Evolutionary conservation across 2,888 invertebrate genomes (phyloP), one percentile per base, ranked within the genome.

Genomic region (Drosophila colorata): DNA sequence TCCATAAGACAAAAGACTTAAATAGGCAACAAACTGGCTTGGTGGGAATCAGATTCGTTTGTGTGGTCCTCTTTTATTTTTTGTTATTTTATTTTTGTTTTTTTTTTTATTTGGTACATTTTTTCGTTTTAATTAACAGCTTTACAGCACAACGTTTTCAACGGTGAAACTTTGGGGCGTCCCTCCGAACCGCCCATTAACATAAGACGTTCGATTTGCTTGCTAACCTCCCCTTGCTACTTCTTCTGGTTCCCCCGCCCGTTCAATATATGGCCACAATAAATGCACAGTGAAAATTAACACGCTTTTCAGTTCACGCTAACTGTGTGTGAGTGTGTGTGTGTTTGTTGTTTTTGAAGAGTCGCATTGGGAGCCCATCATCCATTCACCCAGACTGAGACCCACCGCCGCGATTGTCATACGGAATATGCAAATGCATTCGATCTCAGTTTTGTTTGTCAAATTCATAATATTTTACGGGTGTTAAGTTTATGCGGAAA

Each of bases 201-300:
- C 85, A 85, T 85, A 88, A 83, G 80, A 85, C 73, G 74, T 73
- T 78, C 68, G 72, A 66, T 75, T 80, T 73, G 75, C 73, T 72
- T 69, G 58, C 76, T 64, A 44, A 44, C 31, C 49, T 53, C 60
- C 43, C 56, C 33, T 35, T 35, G 8, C 25, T 37, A 13, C n/a
- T 38, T 6, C 51, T 25, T 9, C 46, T 41, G 16, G 2, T n/a
- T 23, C 8, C 25, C 38, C 44, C 8, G 28, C 16, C 20, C 31
- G 11, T 48, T n/a, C 49, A 46, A 47, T 76, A 75, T 70, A 86
- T 79, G 78, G 82, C 65, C 61, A 68, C 86, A 82, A 88, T 84
- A 88, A 84, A 84, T 84, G 83, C 83, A 80, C 89, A 88, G 85
- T 87, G 87, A 88, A 86, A 86, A 86, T 88, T 86, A 86, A 88